Evolutionary conservation across 2,113 vertebrate genomes (phyloP).

Genomic region (Lepidothrix coronata): DNA sequence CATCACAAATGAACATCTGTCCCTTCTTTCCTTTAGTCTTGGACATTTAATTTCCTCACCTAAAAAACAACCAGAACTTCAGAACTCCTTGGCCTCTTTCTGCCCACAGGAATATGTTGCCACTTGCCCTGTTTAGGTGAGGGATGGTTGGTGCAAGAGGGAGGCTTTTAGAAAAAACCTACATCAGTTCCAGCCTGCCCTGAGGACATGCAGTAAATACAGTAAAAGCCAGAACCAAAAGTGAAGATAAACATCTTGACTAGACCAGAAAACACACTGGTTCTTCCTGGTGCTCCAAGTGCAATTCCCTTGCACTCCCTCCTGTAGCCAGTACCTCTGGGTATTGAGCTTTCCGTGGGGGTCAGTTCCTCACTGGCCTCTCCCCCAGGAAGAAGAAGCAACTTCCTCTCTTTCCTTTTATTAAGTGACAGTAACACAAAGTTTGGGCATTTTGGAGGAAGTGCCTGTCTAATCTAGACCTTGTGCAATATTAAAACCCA

Average conservation of each 20-base stretch:
- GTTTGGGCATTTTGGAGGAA: background rate
- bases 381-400: background rate
- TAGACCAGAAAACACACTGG: background rate
- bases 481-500: background rate
- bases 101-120: background rate
- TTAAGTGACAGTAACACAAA: background rate
- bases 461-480: background rate
- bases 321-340: background rate
- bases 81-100: background rate
- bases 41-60: background rate
- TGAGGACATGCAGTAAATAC: background rate
- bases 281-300: background rate
- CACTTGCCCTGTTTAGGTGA: background rate
- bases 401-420: background rate
- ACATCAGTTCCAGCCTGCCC: background rate
- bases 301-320: background rate
- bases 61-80: background rate
- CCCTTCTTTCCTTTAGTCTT: background rate
- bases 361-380: background rate
- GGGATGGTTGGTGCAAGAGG: background rate
- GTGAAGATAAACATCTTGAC: background rate
- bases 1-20: background rate
- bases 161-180: background rate
- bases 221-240: background rate
- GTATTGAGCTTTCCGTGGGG: background rate